Evolutionary conservation across 2,113 vertebrate species (phyloP), one percentile per base, ranked within the genome.

Genomic region (Actenoides lindsayi): DNA sequence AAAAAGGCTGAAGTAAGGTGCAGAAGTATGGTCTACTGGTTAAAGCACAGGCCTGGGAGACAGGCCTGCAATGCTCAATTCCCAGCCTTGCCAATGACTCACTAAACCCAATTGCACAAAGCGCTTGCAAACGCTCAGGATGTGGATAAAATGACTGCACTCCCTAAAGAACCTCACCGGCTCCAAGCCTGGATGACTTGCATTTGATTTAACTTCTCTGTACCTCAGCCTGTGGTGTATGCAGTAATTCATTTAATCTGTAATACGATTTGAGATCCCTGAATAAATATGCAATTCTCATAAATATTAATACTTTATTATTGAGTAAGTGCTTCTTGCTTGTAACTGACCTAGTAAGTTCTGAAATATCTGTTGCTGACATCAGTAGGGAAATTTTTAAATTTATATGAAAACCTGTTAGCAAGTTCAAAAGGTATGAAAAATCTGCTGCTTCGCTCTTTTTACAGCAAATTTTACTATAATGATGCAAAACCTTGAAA

Each of bases 251-350:
- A 90, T 91, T 97, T 92, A 91, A 94, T 94, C 96, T 87, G 77
- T 69, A 92, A 84, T 71, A 94, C 0, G 4, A 91, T 94, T 92
- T 91, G 89, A 95, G 93, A 96, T 62, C 89, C 81, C 59, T 79
- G 91, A 96, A 96, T 93, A 95, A 97, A 96, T 91, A 96, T 67
- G 74, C 67, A 63, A 83, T 91, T 79, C 50, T 79, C 75, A 91
- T 94, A 93, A 96, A 96, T 96, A 96, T 96, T 95, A 96, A 95
- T 94, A 87, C 94, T 94, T 96, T 92, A 97, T 96, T 94, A 97
- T 95, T 96, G 95, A 90, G 84, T 97, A 93, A 94, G 91, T 87
- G 77, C 91, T 82, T 71, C 70, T 85, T 87, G 74, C 91, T 89
- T 95, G 89, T 82, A 87, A 95, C 87, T 94, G 95, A 94, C 89